Conservation (phyloP, 2,113 vertebrate genomes). For the Mustela nigripes region DNA sequence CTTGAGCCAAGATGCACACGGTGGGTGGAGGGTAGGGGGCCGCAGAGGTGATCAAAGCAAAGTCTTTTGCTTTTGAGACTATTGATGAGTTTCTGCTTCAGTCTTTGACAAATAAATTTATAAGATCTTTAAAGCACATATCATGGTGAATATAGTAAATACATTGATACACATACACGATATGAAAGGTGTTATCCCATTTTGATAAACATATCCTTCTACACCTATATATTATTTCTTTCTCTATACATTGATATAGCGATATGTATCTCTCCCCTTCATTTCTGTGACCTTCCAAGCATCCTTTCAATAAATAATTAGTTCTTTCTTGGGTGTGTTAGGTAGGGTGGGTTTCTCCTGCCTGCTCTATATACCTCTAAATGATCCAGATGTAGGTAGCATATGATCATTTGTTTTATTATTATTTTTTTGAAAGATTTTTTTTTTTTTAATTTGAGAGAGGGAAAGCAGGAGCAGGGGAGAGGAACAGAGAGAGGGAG, state of each 20-base stretch:
- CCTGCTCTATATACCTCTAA: background rate
- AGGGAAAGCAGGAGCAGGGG: background rate
- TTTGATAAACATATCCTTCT: background rate
- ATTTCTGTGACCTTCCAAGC: conserved; percentile 14
- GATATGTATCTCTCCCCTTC: background rate
- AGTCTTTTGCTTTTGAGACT: background rate
- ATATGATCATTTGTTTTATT: background rate
- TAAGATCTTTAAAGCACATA: background rate
- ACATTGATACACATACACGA: background rate
- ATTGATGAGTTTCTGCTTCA: background rate
- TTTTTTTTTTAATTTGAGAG: background rate
- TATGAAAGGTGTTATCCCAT: background rate
- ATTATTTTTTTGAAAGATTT: background rate
- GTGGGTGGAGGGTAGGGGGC: too few relatives aligned
- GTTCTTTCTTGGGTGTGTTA: background rate
- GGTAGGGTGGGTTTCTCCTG: background rate
- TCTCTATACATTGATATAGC: background rate
- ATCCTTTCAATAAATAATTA: background rate
- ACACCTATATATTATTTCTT: background rate
- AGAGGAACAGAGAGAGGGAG: background rate
- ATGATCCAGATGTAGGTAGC: background rate
- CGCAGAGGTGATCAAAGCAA: background rate
- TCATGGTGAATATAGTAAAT: background rate
- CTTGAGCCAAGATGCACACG: background rate
- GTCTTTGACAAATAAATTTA: background rate